phyloP scores from a whole-genome alignment of 2,888 invertebrate genomes.

The Euspilapteryx auroguttella region DNA sequence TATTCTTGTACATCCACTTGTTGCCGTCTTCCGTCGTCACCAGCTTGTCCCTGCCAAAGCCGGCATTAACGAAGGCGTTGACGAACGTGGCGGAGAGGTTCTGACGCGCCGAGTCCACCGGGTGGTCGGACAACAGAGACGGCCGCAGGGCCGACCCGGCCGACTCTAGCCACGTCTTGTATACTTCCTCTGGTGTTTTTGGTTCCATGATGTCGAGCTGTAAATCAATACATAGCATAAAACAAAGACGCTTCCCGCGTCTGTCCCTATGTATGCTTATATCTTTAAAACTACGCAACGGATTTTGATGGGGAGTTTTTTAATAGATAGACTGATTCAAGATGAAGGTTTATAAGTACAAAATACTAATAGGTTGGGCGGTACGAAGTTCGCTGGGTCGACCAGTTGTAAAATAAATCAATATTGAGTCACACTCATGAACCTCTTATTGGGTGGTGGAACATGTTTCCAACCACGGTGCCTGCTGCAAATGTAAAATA shows the following conservation, averaged over 20 bases:
- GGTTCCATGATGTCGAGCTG: constrained; percentile 98
- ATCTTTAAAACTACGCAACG: no score
- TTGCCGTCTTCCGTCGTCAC: constrained; percentile 83
- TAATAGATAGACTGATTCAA: no score
- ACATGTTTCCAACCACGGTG: no score
- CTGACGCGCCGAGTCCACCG: constrained; percentile 92
- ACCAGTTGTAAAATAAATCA: no score
- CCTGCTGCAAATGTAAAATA: no score
- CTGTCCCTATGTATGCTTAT: no score
- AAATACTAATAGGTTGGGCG: no score
- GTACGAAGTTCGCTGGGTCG: no score
- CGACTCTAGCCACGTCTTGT: constrained; percentile 96
- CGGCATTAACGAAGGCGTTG: constrained; percentile 98
- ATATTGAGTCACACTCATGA: neutral
- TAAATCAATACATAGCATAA: constrained; percentile 9
- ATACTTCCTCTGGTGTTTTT: constrained; percentile 98
- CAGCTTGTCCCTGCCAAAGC: constrained; percentile 95
- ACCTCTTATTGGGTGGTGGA: constrained; percentile 8
- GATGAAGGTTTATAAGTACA: no score
- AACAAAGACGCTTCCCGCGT: no score
- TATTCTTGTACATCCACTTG: constrained; percentile 94
- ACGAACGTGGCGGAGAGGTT: constrained; percentile 98
- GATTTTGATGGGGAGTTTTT: no score
- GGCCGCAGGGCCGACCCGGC: constrained; percentile 67
- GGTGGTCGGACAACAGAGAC: constrained; percentile 71